Evolutionary conservation across 1,140 invertebrate genomes (phyloP).

Genomic region (Aplysia californica): DNA sequence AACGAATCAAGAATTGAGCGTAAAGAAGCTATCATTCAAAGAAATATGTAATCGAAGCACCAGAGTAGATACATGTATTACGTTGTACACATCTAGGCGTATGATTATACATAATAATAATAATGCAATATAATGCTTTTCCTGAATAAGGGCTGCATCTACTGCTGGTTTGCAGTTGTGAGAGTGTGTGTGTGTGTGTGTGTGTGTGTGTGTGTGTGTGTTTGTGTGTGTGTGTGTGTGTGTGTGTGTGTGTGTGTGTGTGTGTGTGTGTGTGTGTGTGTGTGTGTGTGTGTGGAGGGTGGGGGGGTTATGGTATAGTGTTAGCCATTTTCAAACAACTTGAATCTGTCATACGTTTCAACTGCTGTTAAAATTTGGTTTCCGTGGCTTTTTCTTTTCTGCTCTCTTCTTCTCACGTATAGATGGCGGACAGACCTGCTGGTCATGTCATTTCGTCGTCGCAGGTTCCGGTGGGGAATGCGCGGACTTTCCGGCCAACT

Average conservation of each 20-base stretch:
- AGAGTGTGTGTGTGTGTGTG: neutral
- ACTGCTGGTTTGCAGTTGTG: too few species aligned
- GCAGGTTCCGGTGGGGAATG: neutral
- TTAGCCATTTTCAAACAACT: too few species aligned
- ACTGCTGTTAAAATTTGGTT: neutral
- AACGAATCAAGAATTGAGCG: too few species aligned
- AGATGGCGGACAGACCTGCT: conserved; percentile 14
- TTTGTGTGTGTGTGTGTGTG: neutral
- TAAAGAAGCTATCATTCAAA: too few species aligned
- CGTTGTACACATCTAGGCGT: too few species aligned
- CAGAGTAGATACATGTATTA: too few species aligned
- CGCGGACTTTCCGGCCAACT: neutral
- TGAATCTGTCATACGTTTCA: neutral
- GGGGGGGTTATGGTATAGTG: too few species aligned
- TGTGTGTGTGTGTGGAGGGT: too few species aligned
- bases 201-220: neutral
- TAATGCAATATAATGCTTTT: too few species aligned
- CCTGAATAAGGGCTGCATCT: too few species aligned
- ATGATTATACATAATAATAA: too few species aligned
- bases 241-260: neutral
- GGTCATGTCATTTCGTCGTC: conserved; percentile 6
- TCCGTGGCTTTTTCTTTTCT: neutral
- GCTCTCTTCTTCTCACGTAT: neutral
- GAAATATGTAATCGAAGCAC: too few species aligned
- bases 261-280: neutral